Conservation (phyloP, 2,113 vertebrate genomes). For the Phocoena sinus region DNA sequence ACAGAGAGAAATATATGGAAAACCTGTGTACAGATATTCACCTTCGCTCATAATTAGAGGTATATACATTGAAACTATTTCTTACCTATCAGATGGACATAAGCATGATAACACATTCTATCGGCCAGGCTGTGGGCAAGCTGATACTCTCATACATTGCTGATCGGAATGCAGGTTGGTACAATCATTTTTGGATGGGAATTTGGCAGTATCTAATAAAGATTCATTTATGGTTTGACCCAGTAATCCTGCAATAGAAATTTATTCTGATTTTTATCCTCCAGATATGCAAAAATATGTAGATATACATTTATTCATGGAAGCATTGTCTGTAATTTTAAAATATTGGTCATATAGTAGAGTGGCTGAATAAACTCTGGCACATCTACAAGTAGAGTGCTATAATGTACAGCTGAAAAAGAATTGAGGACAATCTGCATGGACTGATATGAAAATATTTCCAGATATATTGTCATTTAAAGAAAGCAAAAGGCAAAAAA, state of each 20-base stretch:
- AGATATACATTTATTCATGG: not conserved
- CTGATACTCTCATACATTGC: not conserved
- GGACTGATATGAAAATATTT: not conserved
- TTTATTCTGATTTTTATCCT: not conserved
- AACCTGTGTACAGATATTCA: not conserved
- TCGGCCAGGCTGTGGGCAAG: not conserved
- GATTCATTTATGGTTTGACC: not conserved
- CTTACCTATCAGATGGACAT: not conserved
- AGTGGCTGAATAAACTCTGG: not conserved
- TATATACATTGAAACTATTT: not conserved
- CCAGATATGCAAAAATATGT: not conserved
- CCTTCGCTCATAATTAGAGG: not conserved
- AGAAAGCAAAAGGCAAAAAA: not conserved
- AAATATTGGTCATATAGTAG: not conserved
- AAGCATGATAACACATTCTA: not conserved
- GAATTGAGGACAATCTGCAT: not conserved
- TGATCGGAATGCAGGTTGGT: not conserved
- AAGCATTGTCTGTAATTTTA: not conserved
- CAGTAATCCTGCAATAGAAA: not conserved
- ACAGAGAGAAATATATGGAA: not conserved
- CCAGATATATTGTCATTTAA: not conserved
- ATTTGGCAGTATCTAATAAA: not conserved
- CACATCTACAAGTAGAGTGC: accelerated
- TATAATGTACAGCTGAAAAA: not conserved
- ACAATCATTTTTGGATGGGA: not conserved